phyloP scores from a whole-genome alignment of 1,140 invertebrate species.

The Drosophila baimaii region DNA sequence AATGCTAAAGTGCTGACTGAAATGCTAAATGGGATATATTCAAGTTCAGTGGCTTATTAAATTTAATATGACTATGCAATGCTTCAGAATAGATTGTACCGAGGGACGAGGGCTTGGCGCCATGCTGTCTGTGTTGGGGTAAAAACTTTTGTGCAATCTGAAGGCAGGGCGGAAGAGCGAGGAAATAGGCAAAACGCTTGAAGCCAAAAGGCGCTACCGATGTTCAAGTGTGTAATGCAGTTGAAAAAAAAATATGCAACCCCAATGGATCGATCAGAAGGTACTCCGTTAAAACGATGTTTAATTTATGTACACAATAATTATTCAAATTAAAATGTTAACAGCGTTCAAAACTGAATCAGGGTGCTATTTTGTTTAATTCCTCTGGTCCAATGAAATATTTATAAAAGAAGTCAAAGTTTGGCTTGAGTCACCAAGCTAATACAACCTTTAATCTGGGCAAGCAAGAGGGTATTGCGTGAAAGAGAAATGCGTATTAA shows the following conservation, averaged over 20 bases:
- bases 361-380: too few species aligned
- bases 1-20: constrained; percentile 20
- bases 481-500: constrained; percentile 63
- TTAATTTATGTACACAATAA: not conserved
- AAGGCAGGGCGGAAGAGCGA: constrained; percentile 4
- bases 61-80: constrained; percentile 56
- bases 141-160: constrained; percentile 45
- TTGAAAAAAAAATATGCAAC: not conserved
- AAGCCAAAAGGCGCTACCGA: constrained; percentile 49
- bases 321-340: not conserved
- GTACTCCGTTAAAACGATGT: not conserved
- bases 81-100: constrained; percentile 8
- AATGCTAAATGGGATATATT: constrained; percentile 50
- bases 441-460: not conserved
- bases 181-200: constrained; percentile 33
- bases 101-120: not conserved
- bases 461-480: not conserved
- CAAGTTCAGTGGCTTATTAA: constrained; percentile 66
- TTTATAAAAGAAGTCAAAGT: too few species aligned
- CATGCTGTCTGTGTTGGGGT: constrained; percentile 28
- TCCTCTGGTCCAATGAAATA: too few species aligned
- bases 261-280: not conserved
- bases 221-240: constrained; percentile 34
- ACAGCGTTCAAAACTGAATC: not conserved
- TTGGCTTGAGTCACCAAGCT: too few species aligned